A percentile compares a stretch with the other conserved stretches of the same genome.
phyloP scores from a whole-genome alignment of 2,113 vertebrate species.

The Leucosticte australis region DNA sequence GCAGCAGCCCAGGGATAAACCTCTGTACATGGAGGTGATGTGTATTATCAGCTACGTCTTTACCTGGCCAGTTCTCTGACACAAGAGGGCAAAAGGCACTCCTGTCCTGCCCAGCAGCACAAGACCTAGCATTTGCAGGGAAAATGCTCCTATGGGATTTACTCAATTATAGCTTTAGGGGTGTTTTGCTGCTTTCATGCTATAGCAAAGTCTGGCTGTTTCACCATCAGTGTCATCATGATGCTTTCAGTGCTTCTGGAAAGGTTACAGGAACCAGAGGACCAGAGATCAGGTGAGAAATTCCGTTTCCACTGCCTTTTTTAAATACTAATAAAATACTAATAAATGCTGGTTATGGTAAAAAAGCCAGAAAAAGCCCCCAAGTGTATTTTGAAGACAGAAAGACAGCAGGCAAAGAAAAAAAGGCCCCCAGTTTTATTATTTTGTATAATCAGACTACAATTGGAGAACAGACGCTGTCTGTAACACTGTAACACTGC shows the following conservation, averaged over 20 bases:
- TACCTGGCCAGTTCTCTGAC: background rate
- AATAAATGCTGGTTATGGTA: conserved; percentile 19
- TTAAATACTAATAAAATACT: conserved; percentile 46
- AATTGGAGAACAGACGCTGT: conserved; percentile 50
- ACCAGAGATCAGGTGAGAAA: conserved; percentile 28
- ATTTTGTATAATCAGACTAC: conserved; percentile 37
- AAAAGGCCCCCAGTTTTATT: conserved; percentile 28
- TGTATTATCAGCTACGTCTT: background rate
- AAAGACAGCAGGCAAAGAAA: conserved; percentile 35
- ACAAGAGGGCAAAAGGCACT: background rate
- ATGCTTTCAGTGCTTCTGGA: background rate
- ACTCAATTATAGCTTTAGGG: background rate
- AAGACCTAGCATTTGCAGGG: background rate
- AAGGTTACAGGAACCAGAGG: conserved; percentile 15
- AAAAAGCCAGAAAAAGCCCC: background rate
- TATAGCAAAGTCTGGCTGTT: background rate
- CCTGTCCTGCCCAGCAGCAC: background rate
- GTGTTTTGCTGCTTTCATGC: background rate
- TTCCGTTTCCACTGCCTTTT: background rate
- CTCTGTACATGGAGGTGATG: background rate
- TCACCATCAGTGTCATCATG: fast-evolving
- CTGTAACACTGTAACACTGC: background rate
- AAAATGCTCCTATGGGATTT: background rate
- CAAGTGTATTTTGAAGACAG: background rate
- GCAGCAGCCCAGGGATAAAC: background rate